Evolutionary conservation across 2,113 vertebrate genomes (phyloP).

Genomic region (Salvelinus fontinalis): DNA sequence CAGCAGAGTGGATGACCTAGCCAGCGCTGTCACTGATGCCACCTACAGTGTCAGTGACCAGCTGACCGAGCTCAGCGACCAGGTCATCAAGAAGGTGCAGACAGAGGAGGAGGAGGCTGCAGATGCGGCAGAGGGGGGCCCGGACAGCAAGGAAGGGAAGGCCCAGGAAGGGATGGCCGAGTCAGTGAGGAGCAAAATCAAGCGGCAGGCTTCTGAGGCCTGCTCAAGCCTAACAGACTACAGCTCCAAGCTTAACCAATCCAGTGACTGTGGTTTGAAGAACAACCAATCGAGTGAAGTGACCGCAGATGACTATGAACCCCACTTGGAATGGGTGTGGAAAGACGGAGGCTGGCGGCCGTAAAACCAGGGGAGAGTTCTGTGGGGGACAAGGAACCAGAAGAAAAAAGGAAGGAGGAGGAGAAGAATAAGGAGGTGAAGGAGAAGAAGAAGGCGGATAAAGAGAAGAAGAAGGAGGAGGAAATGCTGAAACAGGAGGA

Average conservation of each 20-base stretch:
- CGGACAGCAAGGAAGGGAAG: constrained; percentile 23
- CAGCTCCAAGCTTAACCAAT: constrained; percentile 35
- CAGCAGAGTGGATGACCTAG: constrained; percentile 86
- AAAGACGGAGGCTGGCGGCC: constrained; percentile 68
- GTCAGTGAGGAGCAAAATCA: constrained; percentile 27
- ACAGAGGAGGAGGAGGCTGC: constrained; percentile 71
- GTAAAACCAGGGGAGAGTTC: constrained; percentile 45
- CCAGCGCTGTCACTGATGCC: constrained; percentile 82
- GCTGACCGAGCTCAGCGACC: constrained; percentile 84
- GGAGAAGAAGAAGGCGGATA: constrained; percentile 46
- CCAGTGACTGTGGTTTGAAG: constrained; percentile 18
- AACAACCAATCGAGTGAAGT: constrained; percentile 31
- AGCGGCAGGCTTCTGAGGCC: constrained; percentile 47
- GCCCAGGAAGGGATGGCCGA: constrained; percentile 37
- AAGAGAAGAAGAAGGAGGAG: constrained; percentile 48
- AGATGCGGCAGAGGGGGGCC: constrained; percentile 8
- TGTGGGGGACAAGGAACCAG: constrained; percentile 57
- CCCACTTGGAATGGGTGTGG: constrained; percentile 69
- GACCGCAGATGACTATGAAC: constrained; percentile 22
- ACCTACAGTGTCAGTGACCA: constrained; percentile 85
- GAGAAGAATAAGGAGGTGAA: constrained; percentile 30
- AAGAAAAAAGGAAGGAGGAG: constrained; percentile 49
- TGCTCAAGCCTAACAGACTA: background rate
- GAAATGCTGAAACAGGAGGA: constrained; percentile 35
- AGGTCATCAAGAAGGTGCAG: constrained; percentile 80